Evolutionary conservation across 2,113 vertebrate species (phyloP), one percentile per base, ranked within the genome.

Genomic region (Etheostoma cragini): DNA sequence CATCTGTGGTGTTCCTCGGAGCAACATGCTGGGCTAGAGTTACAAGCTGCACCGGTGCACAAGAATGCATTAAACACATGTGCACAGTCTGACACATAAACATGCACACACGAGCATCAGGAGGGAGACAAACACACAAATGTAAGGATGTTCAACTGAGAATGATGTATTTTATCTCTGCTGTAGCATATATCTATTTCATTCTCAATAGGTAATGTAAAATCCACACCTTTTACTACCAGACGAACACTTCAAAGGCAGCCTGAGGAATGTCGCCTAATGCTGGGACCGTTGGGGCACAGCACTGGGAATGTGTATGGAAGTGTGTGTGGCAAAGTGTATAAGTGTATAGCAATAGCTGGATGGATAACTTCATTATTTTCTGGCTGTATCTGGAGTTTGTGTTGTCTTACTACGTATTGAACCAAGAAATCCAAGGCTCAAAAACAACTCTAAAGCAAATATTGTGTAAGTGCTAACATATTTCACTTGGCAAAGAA

Each of bases 1-100:
- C 91, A 93, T 93, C 91, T 94, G 92, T 50, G 78, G 73, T 42
- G 87, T 88, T 91, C 82, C 82, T 93, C 45, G 8, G 78, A 81
- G 86, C 91, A 85, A 88, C 90, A 89, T 17, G 85, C 87, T 88
- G 92, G 85, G 91, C 63, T 89, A 65, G 70, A 83, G 85, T 93
- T 93, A 89, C 92, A 90, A 80, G 77, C 90, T 76, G 82, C 85
- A 84, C 69, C 30, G n/a, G 76, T 64, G 78, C 78, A 87, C 80
- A 24, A 85, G 78, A 85, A 85, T 30, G 22, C 88, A 86, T 42
- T 86, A 88, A 90, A 91, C 89, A 89, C 80, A 85, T 88, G 88
- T 90, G 84, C 35, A 13, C 60, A 10, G 75, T 52, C n/a, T 8
- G 68, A 65, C 35, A 49, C 38, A 53, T 45, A 69, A 38, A 64